Base-by-base conservation (phyloP, 2,888 invertebrate species). In the Harmothoe impar region DNA sequence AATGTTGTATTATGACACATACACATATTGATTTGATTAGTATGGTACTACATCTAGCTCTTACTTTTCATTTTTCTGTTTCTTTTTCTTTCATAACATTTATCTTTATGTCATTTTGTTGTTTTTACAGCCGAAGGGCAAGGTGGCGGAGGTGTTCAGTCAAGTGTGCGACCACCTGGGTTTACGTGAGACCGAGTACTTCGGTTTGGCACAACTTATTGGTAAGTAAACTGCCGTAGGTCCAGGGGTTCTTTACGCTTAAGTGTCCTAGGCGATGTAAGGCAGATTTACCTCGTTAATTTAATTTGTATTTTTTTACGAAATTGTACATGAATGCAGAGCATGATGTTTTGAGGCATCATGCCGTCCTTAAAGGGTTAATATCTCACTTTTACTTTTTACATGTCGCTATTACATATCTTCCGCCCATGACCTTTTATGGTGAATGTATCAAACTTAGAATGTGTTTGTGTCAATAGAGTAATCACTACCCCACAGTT, bases 171-270 rank as follows among this genome's bases (percentile, higher is more conserved):
- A 97, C 92, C 97, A 98, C 96, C 97, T 98, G 96, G 98, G 97
- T 96, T 97, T 98, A 97, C 97, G 97, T 96, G 98, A 98, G 96
- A 97, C 97, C 95, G 97, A 98, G 95, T 97, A 98, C 94, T 98
- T 98, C 96, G 98, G 98, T 95, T 96, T 98, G 96, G 98, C 98
- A 94, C 97, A 97, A 95, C 97, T 97, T 95, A 97, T 97, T 97
- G 98, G 98, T 98, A 96, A 97, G 97, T 96, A 33, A n/a, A 33
- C n/a, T n/a, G n/a, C n/a, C n/a, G 85, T 31, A 81, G 35, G 35
- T 7, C 33, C 29, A 29, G 72, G 25, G 29, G 3, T 7, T 29
- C 72, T 72, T 72, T 1, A 43, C 43, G 3, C 43, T 43, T 72
- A 72, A 7, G 7, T n/a, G 3, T 25, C 29, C 29, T 12, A 72